A percentile compares a stretch with the other conserved stretches of the same genome.
Conservation (phyloP, 2,888 invertebrate genomes). For the Leucania comma region DNA sequence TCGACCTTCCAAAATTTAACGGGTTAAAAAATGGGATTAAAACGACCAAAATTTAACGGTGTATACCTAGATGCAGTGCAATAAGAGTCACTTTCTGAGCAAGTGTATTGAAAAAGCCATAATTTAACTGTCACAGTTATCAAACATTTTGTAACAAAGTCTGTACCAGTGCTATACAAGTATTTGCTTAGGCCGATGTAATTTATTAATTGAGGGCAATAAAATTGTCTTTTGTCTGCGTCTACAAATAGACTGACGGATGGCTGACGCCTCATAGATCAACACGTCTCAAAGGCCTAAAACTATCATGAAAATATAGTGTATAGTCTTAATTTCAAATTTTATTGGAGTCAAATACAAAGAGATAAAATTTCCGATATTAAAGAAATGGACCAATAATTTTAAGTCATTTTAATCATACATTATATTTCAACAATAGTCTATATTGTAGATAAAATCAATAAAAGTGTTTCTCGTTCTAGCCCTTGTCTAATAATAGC, state of each 20-base stretch:
- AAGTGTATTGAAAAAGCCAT: slow-evolving; percentile 3
- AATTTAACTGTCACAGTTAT: not conserved
- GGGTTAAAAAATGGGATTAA: too few relatives aligned
- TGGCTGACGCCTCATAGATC: slow-evolving; percentile 15
- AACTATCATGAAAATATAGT: slow-evolving; percentile 5
- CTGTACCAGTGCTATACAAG: slow-evolving; percentile 27
- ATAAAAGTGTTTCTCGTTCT: slow-evolving; percentile 25
- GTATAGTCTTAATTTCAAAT: not conserved
- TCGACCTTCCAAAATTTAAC: too few relatives aligned
- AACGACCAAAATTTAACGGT: too few relatives aligned
- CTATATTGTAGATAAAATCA: slow-evolving; percentile 24
- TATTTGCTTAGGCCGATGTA: slow-evolving; percentile 47
- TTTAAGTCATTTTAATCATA: not conserved
- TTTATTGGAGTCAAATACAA: not conserved
- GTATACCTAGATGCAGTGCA: too few relatives aligned
- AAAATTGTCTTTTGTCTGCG: slow-evolving; percentile 32
- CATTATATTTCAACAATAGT: not conserved
- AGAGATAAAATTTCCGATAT: not conserved
- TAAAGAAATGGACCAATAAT: not conserved
- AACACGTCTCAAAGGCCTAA: slow-evolving; percentile 26
- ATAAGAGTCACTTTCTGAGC: too few relatives aligned
- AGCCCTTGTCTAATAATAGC: slow-evolving; percentile 34
- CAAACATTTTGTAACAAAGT: slow-evolving; percentile 7
- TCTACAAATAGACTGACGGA: slow-evolving; percentile 15
- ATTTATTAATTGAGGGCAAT: slow-evolving; percentile 57